Base-by-base conservation (phyloP, 2,113 vertebrate genomes). In the Eublepharis macularius region DNA sequence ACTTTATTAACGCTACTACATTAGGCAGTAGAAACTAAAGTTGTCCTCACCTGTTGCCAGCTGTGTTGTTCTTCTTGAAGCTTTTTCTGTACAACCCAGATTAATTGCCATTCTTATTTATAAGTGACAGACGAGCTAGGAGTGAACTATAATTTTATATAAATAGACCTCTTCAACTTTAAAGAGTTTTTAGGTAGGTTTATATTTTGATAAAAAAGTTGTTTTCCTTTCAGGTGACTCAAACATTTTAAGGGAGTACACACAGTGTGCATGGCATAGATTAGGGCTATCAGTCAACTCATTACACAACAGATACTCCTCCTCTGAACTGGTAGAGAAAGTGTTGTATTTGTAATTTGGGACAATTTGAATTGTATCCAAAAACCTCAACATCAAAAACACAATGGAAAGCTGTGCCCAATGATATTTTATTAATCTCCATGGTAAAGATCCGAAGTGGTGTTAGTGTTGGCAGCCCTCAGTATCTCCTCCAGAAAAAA, bases 71-170 rank as follows among this genome's bases (percentile, higher is more conserved):
- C 66, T 77, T 54, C 2, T 57, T 1, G 32, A 78, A 82, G 12
- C 73, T 69, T 36, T 0, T 0, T 43, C 4, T 36, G n/a, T 39
- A 0, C 0, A 14, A 0, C 4, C 69, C 0, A 1, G 3, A 68
- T 4, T 4, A 29, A 36, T 10, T 81, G 73, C 4, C 17, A 0
- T 0, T 54, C 74, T 88, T 5, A 0, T 74, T 63, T 86, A 85
- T 29, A 21, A 41, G 24, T 36, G 72, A 21, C 32, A 51, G 69
- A 41, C 63, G 19, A 10, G 80, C 60, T 85, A 60, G 79, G 65
- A 82, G 60, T n/a, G 13, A 76, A 34, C 0, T 3, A 49, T 51
- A 45, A 75, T 63, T 45, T 47, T 87, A 17, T 85, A 45, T 81
- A 34, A 90, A n/a, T 2, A 45, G 19, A 0, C 0, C 26, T 69